Evolutionary conservation across 2,797 vertebrate genomes (phyloP), one percentile per base, ranked within the genome.

Genomic region (Cirrhinus mrigala): DNA sequence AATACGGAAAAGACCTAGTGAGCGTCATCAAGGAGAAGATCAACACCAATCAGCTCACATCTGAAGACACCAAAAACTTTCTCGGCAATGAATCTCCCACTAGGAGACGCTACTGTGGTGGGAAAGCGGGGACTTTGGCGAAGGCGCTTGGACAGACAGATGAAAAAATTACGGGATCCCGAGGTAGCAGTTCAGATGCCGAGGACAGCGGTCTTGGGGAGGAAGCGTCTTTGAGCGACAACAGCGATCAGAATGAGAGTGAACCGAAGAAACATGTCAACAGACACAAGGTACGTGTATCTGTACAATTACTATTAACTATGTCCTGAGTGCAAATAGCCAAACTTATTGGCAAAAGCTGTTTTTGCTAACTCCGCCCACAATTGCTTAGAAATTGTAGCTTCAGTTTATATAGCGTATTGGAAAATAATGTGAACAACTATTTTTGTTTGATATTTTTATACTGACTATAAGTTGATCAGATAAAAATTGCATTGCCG

Each of bases 201-300:
- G 95, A 95, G 86, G 95, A 96, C 91, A 95, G 95, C 20, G 94
- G 94, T 1, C 87, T 94, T 14, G 95, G 94, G 4, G 94, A 96
- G 68, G 95, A 96, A 50, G 85, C 81, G 0, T 87, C 86, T 2
- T 88, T 92, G 33, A 94, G 93, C 8, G 94, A 94, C 78, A 86
- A 90, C 90, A 81, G 54, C 0, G 93, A 95, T 76, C 89, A 75
- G 37, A 87, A 46, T 0, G 89, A 91, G 2, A 9, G 24, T 48
- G 29, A 54, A 64, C 22, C 54, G 14, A 91, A 89, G 86, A 92
- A 90, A 81, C 85, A 37, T 10, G 73, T n/a, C 81, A 85, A 56
- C 91, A 93, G 86, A 64, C 92, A 92, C 2, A 95, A 95, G 95
- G 95, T 96, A 94, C 0, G 37, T 52, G 73, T 22, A 44, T 77